phyloP scores from a whole-genome alignment of 2,797 vertebrate genomes.

The Cuniculus paca region DNA sequence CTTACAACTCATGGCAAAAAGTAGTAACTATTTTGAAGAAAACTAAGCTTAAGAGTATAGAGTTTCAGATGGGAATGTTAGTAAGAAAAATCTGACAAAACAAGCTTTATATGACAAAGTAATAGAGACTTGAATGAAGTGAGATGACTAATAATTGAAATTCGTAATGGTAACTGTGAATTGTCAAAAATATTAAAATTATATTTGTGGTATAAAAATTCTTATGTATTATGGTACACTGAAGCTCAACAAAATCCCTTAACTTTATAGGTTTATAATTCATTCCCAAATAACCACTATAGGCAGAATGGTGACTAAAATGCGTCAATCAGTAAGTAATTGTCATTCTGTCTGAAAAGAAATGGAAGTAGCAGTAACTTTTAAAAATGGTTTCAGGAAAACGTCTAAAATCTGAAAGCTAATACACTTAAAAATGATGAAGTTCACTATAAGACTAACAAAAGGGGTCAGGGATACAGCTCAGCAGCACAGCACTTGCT shows the following conservation, averaged over 20 bases:
- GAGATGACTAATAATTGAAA: conserved; percentile 19
- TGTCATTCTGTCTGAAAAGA: conserved; percentile 12
- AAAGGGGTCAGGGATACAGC: too few relatives aligned
- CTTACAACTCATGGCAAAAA: conserved; percentile 4
- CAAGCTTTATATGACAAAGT: conserved; percentile 36
- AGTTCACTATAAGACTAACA: background rate
- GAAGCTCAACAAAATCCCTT: background rate
- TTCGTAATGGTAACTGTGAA: conserved; percentile 35
- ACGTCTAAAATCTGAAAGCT: conserved; percentile 48
- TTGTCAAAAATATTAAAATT: conserved; percentile 24
- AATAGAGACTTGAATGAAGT: conserved; percentile 39
- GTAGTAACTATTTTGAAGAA: background rate
- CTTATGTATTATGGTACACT: conserved; percentile 8
- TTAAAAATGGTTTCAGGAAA: conserved; percentile 57
- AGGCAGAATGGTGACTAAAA: conserved; percentile 43
- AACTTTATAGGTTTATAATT: background rate
- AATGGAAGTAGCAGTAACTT: conserved; percentile 7
- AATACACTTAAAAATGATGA: background rate
- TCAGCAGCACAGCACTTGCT: too few relatives aligned
- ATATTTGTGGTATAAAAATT: background rate
- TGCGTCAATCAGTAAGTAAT: background rate
- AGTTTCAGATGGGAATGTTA: background rate
- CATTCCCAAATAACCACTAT: background rate
- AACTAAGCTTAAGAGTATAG: background rate
- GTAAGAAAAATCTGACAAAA: conserved; percentile 33